These are phyloP conservation scores for Zaprionus kolodkinae DNA, from an alignment of 1,140 invertebrate species.

Conservation along the genomic window DNA sequence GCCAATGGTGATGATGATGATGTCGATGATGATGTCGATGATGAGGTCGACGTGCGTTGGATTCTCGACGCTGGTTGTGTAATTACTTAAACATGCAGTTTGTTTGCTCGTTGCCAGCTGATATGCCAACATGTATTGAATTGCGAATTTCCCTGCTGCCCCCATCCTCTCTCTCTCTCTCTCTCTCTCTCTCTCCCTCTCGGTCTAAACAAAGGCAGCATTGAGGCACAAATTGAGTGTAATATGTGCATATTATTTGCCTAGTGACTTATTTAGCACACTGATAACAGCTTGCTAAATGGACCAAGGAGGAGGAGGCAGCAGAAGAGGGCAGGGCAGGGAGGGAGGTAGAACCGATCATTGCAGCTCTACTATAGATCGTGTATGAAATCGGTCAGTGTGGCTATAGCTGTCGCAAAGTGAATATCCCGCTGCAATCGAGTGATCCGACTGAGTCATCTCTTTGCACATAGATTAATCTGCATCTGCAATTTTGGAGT, in stretches of 20 bases:
- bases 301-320: conserved; percentile 19
- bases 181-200: too few species aligned
- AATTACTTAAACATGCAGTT: conserved; percentile 55
- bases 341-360: background rate
- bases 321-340: background rate
- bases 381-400: background rate
- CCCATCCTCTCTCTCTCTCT: too few species aligned
- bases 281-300: conserved; percentile 44
- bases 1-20: background rate
- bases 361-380: background rate
- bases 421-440: conserved; percentile 5
- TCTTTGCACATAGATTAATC: background rate
- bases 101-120: conserved; percentile 6
- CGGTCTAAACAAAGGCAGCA: conserved; percentile 15
- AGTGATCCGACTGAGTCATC: conserved; percentile 8
- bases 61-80: conserved; percentile 35
- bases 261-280: conserved; percentile 31
- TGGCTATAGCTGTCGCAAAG: conserved; percentile 8
- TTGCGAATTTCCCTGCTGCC: too few species aligned
- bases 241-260: conserved; percentile 19
- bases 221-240: conserved; percentile 37
- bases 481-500: background rate
- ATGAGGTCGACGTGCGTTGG: background rate
- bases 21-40: background rate
- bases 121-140: conserved; percentile 4